phyloP scores from a whole-genome alignment of 2,888 invertebrate species.

The Nephrocerus scutellatus region DNA sequence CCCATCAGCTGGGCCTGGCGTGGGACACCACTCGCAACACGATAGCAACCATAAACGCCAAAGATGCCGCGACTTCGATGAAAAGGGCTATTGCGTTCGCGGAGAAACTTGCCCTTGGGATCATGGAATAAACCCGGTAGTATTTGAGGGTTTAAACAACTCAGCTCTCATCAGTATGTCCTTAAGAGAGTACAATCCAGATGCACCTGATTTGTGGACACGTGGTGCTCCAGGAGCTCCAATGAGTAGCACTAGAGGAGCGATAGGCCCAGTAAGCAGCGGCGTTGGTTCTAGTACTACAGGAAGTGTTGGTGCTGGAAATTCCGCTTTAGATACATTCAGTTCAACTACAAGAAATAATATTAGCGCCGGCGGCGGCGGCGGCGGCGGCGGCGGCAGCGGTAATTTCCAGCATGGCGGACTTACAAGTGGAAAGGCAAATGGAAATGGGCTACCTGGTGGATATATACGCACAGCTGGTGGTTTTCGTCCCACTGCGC shows the following conservation, averaged over 20 bases:
- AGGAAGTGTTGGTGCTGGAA: conserved; percentile 25
- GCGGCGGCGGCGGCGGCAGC: conserved; percentile 22
- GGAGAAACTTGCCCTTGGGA: conserved; percentile 96
- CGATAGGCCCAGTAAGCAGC: conserved; percentile 21
- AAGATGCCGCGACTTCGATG: conserved; percentile 85
- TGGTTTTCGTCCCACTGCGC: conserved; percentile 32
- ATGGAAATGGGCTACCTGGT: conserved; percentile 28
- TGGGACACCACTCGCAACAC: conserved; percentile 22
- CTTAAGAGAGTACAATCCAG: conserved; percentile 66
- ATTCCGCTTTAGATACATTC: conserved; percentile 38
- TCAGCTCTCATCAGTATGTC: conserved; percentile 43
- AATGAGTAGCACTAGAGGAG: too few species aligned
- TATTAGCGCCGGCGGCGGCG: conserved; percentile 30
- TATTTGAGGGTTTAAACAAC: conserved; percentile 74
- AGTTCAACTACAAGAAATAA: conserved; percentile 38
- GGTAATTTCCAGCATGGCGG: conserved; percentile 24
- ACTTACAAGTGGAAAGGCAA: conserved; percentile 22
- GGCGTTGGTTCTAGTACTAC: conserved; percentile 17
- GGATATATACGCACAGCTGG: conserved; percentile 37
- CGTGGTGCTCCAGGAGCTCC: conserved; percentile 35
- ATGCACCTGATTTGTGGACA: conserved; percentile 66
- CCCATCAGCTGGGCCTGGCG: conserved; percentile 19
- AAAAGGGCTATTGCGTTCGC: conserved; percentile 91
- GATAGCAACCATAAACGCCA: conserved; percentile 52
- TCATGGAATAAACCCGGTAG: conserved; percentile 94